Evolutionary conservation across 2,888 invertebrate genomes (phyloP).

Genomic region (Mesorhabditis spiculigera): DNA sequence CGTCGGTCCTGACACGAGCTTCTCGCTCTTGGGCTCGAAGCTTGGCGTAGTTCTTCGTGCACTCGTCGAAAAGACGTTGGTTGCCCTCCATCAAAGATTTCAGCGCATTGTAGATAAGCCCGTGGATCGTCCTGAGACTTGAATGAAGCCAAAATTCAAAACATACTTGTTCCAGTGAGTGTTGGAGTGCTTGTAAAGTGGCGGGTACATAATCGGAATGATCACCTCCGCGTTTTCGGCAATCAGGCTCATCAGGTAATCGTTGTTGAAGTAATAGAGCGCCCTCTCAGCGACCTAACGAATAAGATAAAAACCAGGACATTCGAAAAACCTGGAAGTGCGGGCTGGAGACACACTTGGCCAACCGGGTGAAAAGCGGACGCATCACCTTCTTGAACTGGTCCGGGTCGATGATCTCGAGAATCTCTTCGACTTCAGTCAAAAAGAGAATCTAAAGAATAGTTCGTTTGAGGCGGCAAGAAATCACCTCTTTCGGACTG

Average conservation of each 20-base stretch:
- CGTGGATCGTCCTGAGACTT: constrained; percentile 72
- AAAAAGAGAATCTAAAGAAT: constrained; percentile 81
- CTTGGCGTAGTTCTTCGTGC: constrained; percentile 94
- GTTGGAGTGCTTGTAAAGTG: constrained; percentile 75
- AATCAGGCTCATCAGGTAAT: constrained; percentile 72
- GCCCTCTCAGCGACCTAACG: constrained; percentile 75
- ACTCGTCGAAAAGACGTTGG: constrained; percentile 95
- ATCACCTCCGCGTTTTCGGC: constrained; percentile 65
- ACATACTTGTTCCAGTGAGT: constrained; percentile 78
- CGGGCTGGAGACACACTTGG: constrained; percentile 95
- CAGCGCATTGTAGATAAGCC: constrained; percentile 79
- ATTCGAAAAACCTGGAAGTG: constrained; percentile 85
- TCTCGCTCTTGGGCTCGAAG: constrained; percentile 70
- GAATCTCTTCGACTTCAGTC: constrained; percentile 95
- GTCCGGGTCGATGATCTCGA: constrained; percentile 95
- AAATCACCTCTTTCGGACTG: constrained; percentile 82
- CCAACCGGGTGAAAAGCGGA: constrained; percentile 89
- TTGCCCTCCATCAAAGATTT: constrained; percentile 86
- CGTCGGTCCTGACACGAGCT: constrained; percentile 77
- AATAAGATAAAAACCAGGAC: background rate
- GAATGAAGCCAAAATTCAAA: constrained; percentile 13
- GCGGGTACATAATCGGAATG: constrained; percentile 79
- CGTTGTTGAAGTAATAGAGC: constrained; percentile 81
- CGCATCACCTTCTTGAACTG: constrained; percentile 97
- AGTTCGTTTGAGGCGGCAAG: background rate